Evolutionary conservation across 2,113 vertebrate genomes (phyloP).

Genomic region (Cnemophilus loriae): DNA sequence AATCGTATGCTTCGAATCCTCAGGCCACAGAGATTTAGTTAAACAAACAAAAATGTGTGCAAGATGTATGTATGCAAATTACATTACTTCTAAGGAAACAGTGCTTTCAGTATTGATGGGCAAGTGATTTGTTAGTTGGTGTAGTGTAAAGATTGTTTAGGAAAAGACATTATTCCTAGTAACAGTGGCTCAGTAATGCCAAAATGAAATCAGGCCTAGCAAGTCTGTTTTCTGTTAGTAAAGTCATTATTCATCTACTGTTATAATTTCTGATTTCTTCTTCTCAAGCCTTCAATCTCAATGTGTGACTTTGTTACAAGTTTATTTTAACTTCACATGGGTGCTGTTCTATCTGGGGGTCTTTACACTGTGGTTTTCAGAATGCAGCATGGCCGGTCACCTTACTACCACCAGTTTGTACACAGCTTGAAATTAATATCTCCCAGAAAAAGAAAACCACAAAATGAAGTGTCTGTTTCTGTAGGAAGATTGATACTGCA

Average conservation of each 20-base stretch:
- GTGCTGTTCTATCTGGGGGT: neutral
- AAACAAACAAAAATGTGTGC: neutral
- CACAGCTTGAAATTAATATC: neutral
- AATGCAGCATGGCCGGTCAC: neutral
- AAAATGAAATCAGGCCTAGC: neutral
- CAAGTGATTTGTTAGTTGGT: neutral
- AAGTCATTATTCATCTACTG: neutral
- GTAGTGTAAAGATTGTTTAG: neutral
- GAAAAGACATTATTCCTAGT: neutral
- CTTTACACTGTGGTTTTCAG: neutral
- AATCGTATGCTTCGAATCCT: neutral
- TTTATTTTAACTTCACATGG: neutral
- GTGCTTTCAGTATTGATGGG: neutral
- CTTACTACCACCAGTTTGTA: neutral
- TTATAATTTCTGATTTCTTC: neutral
- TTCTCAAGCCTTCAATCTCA: neutral
- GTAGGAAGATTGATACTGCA: neutral
- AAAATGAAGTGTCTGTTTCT: neutral
- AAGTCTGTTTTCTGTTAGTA: neutral
- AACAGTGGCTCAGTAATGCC: neutral
- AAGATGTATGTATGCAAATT: neutral
- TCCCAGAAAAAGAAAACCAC: neutral
- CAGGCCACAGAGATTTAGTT: neutral
- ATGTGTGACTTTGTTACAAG: neutral
- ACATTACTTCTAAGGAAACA: neutral